phyloP scores from a whole-genome alignment of 2,113 vertebrate genomes.

The Microcebus murinus region DNA sequence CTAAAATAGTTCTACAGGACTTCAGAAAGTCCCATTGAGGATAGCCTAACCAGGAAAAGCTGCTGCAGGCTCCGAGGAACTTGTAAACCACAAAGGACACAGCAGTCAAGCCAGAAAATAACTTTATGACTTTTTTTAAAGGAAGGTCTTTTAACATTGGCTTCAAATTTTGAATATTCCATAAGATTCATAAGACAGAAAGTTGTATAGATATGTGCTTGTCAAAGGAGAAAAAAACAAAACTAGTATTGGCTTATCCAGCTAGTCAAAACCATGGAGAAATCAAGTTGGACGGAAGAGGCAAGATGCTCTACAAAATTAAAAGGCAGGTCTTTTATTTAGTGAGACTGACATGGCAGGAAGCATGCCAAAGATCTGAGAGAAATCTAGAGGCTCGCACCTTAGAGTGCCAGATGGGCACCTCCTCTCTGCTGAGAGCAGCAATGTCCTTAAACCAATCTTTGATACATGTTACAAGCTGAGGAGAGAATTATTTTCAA shows the following conservation, averaged over 20 bases:
- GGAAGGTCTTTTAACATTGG: not conserved
- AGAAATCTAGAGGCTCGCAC: not conserved
- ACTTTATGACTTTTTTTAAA: not conserved
- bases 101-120: not conserved
- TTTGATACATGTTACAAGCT: not conserved
- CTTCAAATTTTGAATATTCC: not conserved
- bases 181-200: not conserved
- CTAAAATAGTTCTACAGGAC: not conserved
- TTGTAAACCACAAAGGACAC: not conserved
- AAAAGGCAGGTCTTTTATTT: not conserved
- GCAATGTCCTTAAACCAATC: not conserved
- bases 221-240: not conserved
- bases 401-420: not conserved
- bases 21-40: not conserved
- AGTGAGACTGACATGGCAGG: not conserved
- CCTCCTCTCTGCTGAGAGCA: not conserved
- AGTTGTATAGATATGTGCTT: not conserved
- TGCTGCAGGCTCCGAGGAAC: not conserved
- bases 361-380: not conserved
- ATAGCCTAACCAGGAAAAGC: not conserved
- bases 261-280: not conserved
- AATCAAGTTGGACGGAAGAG: not conserved
- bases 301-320: not conserved
- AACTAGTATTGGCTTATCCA: not conserved
- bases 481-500: not conserved